Percentiles rank a stretch among this genome's conserved stretches.
phyloP scores from a whole-genome alignment of 2,888 invertebrate species.

The Zaprionus bogoriensis region DNA sequence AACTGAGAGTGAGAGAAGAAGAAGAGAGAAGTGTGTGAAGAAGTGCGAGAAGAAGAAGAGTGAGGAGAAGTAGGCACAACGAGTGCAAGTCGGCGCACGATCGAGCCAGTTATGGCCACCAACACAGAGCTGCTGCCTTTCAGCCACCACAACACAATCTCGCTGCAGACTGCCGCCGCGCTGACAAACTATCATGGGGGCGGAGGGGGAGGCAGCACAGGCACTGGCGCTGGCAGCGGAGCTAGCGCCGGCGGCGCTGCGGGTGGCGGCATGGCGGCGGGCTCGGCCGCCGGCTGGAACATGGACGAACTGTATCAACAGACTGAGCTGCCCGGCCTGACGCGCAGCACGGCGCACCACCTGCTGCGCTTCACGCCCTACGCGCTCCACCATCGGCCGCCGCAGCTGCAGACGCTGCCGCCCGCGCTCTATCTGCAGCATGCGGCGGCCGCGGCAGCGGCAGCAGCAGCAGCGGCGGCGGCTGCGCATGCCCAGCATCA shows the following conservation, averaged over 20 bases:
- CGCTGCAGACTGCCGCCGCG: constrained; percentile 81
- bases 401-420: constrained; percentile 82
- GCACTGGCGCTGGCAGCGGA: constrained; percentile 39
- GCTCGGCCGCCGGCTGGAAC: constrained; percentile 55
- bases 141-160: constrained; percentile 81
- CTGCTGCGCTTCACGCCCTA: constrained; percentile 85
- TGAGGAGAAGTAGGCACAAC: neutral
- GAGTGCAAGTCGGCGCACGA: constrained; percentile 1
- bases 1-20: neutral
- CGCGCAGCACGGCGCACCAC: constrained; percentile 81
- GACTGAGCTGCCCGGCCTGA: constrained; percentile 82
- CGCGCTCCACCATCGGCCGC: constrained; percentile 88
- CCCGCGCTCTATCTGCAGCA: constrained; percentile 80
- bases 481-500: constrained; percentile 75
- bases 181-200: constrained; percentile 81
- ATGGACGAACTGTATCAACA: constrained; percentile 82
- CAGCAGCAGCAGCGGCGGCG: constrained; percentile 76
- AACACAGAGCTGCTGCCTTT: constrained; percentile 82
- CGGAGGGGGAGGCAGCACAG: constrained; percentile 45
- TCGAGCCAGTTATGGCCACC: constrained; percentile 72
- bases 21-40: neutral
- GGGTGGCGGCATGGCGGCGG: constrained; percentile 37
- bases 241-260: constrained; percentile 45
- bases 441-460: constrained; percentile 70
- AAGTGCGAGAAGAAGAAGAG: neutral